Evolutionary conservation across 2,888 invertebrate genomes (phyloP).

Genomic region (Pterobdella sp.): DNA sequence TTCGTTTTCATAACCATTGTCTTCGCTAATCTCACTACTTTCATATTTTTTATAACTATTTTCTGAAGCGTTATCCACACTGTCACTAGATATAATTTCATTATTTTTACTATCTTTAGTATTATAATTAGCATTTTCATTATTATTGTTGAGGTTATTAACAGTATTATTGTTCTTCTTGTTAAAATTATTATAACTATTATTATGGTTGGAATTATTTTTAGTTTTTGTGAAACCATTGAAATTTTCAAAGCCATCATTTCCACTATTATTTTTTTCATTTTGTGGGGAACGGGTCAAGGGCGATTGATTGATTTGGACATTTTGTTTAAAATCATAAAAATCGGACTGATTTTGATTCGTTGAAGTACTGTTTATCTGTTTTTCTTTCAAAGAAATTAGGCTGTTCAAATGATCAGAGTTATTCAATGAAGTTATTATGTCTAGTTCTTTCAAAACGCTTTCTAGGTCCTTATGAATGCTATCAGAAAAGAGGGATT

Average conservation of each 20-base stretch:
- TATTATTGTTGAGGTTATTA: background rate
- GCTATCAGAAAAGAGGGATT: background rate
- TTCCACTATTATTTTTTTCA: background rate
- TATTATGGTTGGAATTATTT: background rate
- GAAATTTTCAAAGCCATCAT: background rate
- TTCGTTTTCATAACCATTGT: background rate
- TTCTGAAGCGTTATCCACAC: background rate
- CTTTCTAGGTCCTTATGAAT: slow-evolving; percentile 13
- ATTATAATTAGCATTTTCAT: background rate
- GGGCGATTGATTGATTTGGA: too few relatives aligned
- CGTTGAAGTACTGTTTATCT: too few relatives aligned
- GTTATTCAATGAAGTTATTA: background rate
- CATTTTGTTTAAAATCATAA: too few relatives aligned
- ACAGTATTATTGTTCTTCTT: background rate
- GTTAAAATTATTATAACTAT: background rate
- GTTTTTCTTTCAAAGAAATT: too few relatives aligned
- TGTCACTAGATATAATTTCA: background rate
- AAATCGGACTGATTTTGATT: too few relatives aligned
- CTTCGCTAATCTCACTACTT: background rate
- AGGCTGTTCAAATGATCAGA: background rate
- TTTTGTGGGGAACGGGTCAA: background rate
- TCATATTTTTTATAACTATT: background rate
- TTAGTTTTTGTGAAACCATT: background rate
- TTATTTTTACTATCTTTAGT: background rate
- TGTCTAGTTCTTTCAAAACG: slow-evolving; percentile 20